A percentile compares a stretch with the other conserved stretches of the same genome.
These are phyloP conservation scores for Diuraphis noxia DNA, from an alignment of 1,140 invertebrate species.

Conservation along the genomic window DNA sequence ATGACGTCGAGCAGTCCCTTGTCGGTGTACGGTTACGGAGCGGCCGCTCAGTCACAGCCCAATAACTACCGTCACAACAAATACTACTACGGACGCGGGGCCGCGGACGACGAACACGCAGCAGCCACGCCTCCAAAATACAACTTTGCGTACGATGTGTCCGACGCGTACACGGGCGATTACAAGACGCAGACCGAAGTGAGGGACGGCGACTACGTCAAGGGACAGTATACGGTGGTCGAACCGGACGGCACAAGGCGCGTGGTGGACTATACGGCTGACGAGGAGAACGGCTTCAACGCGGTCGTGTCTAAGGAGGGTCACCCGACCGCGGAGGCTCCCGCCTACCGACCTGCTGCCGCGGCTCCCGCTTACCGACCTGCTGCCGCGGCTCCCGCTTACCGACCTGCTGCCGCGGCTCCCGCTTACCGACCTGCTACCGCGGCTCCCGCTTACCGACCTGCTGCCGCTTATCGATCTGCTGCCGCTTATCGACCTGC, in stretches of 20 bases:
- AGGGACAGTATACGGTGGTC: conserved; percentile 75
- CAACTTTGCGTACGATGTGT: conserved; percentile 63
- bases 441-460: neutral
- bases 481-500: neutral
- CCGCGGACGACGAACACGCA: neutral
- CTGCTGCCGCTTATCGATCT: neutral
- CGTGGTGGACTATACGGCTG: conserved; percentile 76
- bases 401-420: neutral
- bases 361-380: neutral
- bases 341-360: neutral
- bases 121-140: conserved; percentile 63
- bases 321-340: neutral
- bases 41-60: neutral
- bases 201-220: conserved; percentile 65
- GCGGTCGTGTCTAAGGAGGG: conserved; percentile 64
- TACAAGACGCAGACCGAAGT: conserved; percentile 68
- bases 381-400: neutral
- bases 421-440: neutral
- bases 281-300: conserved; percentile 77
- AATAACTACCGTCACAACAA: neutral
- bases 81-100: neutral
- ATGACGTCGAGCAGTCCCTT: neutral
- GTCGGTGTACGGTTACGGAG: conserved; percentile 21
- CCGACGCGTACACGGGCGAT: conserved; percentile 67
- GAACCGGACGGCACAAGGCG: conserved; percentile 78